Conservation (phyloP, 2,797 vertebrate genomes). For the Astyanax mexicanus region DNA sequence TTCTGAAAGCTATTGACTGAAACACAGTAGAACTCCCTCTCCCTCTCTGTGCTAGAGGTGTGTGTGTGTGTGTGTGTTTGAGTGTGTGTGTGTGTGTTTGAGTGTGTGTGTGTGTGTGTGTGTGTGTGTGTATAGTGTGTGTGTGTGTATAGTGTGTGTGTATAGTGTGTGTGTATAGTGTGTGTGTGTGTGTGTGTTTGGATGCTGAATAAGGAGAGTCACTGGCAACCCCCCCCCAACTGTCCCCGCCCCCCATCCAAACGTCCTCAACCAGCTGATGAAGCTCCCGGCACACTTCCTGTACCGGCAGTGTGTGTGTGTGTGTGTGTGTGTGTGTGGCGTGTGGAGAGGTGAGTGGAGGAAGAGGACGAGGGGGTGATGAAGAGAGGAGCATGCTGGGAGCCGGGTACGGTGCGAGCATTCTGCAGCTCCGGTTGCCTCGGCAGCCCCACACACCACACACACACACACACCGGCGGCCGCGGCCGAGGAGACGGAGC, state of each 20-base stretch:
- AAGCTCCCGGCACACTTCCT: conserved; percentile 70
- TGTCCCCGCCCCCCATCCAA: conserved; percentile 46
- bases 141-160: too few species aligned
- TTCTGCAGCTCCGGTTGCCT: conserved; percentile 95
- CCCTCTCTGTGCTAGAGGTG: background rate
- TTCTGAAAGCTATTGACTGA: conserved; percentile 16
- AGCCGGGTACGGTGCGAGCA: conserved; percentile 85
- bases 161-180: too few species aligned
- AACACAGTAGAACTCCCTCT: conserved; percentile 16
- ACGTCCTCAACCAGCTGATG: conserved; percentile 71
- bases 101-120: background rate
- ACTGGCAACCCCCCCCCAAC: conserved; percentile 39
- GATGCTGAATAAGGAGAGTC: conserved; percentile 73
- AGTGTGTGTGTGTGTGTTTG: background rate
- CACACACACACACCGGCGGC: conserved; percentile 64
- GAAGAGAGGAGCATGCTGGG: conserved; percentile 97
- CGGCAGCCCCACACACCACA: conserved; percentile 88
- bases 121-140: too few species aligned
- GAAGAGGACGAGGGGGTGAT: conserved; percentile 78
- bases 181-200: conserved; percentile 28
- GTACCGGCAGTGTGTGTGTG: conserved; percentile 60
- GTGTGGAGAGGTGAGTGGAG: conserved; percentile 51
- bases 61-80: conserved; percentile 2
- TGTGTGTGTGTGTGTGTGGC: conserved; percentile 64
- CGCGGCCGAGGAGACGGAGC: conserved; percentile 54